Conservation (phyloP, 2,888 invertebrate genomes). For the Apamea anceps region DNA sequence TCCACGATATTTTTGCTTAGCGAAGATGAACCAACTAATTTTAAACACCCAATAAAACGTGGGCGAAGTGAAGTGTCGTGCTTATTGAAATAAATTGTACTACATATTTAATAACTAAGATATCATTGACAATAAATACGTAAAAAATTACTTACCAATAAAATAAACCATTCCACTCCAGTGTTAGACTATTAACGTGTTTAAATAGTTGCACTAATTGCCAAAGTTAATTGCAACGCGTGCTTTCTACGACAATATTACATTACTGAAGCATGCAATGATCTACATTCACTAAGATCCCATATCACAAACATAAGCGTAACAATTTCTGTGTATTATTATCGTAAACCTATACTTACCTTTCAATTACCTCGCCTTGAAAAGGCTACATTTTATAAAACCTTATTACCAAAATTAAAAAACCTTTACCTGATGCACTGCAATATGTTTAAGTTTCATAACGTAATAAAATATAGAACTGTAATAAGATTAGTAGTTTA, state of each 20-base stretch:
- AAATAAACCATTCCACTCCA: slow-evolving; percentile 76
- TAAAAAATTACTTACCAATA: slow-evolving; percentile 83
- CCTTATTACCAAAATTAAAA: slow-evolving; percentile 77
- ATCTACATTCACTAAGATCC: slow-evolving; percentile 78
- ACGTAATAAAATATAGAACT: slow-evolving; percentile 82
- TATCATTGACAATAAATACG: slow-evolving; percentile 74
- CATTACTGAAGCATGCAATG: slow-evolving; percentile 81
- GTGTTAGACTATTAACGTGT: slow-evolving; percentile 75
- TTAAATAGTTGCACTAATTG: slow-evolving; percentile 77
- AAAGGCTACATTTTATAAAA: slow-evolving; percentile 83
- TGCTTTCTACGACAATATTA: slow-evolving; percentile 68
- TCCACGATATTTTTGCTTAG: slow-evolving; percentile 68
- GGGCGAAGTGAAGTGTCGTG: slow-evolving; percentile 79
- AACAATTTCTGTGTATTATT: slow-evolving; percentile 69
- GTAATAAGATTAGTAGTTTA: slow-evolving; percentile 88
- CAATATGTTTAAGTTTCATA: slow-evolving; percentile 81
- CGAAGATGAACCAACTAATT: slow-evolving; percentile 69
- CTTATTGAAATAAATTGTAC: slow-evolving; percentile 69
- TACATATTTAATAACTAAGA: slow-evolving; percentile 71
- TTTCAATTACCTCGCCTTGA: slow-evolving; percentile 83
- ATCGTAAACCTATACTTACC: slow-evolving; percentile 82
- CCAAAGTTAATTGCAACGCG: slow-evolving; percentile 69
- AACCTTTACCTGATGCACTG: slow-evolving; percentile 88
- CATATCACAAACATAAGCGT: slow-evolving; percentile 83
- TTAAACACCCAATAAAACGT: slow-evolving; percentile 70